These are phyloP conservation scores for Arizona elegans DNA, from an alignment of 2,113 vertebrate species.

Conservation along the genomic window DNA sequence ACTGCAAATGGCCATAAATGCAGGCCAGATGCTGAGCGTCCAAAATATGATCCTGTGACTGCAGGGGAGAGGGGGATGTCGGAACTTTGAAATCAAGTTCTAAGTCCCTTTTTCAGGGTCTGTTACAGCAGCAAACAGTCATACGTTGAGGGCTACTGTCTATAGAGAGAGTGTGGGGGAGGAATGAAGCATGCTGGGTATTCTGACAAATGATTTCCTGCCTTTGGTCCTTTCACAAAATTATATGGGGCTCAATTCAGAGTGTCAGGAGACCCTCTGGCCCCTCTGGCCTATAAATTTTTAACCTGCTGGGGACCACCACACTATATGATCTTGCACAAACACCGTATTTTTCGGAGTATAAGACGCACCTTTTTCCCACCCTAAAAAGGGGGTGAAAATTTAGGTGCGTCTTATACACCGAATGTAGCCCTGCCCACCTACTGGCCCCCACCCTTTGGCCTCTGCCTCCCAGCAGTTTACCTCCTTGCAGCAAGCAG, in stretches of 20 bases:
- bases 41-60: not conserved
- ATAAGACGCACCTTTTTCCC: no score
- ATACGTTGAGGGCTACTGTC: not conserved
- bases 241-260: not conserved
- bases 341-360: not conserved
- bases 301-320: not conserved
- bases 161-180: not conserved
- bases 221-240: not conserved
- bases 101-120: not conserved
- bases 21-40: not conserved
- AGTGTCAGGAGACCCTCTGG: not conserved
- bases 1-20: not conserved
- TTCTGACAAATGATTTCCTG: not conserved
- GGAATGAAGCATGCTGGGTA: not conserved
- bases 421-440: no score
- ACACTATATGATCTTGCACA: not conserved
- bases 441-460: no score
- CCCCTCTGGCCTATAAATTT: not conserved
- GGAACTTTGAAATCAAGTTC: not conserved
- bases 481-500: no score
- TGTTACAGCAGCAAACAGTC: not conserved
- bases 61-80: not conserved
- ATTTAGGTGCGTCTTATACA: no score
- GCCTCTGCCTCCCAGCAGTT: no score
- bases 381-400: no score